These are phyloP conservation scores for Chrysopa pallens DNA, from an alignment of 1,140 invertebrate genomes.

Conservation along the genomic window DNA sequence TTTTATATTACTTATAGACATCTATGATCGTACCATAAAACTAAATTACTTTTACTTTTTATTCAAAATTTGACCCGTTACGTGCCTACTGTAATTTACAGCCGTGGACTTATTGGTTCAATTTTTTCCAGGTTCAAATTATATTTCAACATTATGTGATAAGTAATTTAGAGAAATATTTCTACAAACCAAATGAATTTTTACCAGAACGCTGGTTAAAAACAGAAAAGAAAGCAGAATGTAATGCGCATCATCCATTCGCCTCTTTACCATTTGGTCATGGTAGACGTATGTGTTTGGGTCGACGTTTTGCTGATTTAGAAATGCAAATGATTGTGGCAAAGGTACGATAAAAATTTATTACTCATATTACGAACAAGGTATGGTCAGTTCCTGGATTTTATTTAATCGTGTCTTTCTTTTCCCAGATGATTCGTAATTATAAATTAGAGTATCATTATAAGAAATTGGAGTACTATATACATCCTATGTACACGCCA, in stretches of 20 bases:
- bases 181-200: slow-evolving; percentile 47
- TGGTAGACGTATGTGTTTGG: slow-evolving; percentile 56
- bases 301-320: slow-evolving; percentile 51
- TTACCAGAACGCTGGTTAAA: slow-evolving; percentile 66
- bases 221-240: slow-evolving; percentile 2
- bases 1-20: too few species aligned
- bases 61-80: too few species aligned
- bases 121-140: slow-evolving; percentile 44
- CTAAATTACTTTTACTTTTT: too few species aligned
- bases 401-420: too few species aligned
- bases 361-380: slow-evolving; percentile 5
- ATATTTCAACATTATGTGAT: slow-evolving; percentile 68
- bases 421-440: slow-evolving; percentile 43
- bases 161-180: slow-evolving; percentile 65
- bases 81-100: too few species aligned
- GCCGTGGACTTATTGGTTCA: too few species aligned
- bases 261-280: slow-evolving; percentile 55
- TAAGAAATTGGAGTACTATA: slow-evolving; percentile 41
- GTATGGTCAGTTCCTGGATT: too few species aligned
- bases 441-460: slow-evolving; percentile 47
- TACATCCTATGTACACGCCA: slow-evolving; percentile 58
- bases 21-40: too few species aligned
- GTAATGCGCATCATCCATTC: slow-evolving; percentile 31
- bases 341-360: slow-evolving; percentile 27
- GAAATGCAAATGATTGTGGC: slow-evolving; percentile 49